A percentile compares a stretch with the other conserved stretches of the same genome.
Evolutionary conservation across 2,113 vertebrate species (phyloP).

Genomic region (Psilopsiagon aymara): DNA sequence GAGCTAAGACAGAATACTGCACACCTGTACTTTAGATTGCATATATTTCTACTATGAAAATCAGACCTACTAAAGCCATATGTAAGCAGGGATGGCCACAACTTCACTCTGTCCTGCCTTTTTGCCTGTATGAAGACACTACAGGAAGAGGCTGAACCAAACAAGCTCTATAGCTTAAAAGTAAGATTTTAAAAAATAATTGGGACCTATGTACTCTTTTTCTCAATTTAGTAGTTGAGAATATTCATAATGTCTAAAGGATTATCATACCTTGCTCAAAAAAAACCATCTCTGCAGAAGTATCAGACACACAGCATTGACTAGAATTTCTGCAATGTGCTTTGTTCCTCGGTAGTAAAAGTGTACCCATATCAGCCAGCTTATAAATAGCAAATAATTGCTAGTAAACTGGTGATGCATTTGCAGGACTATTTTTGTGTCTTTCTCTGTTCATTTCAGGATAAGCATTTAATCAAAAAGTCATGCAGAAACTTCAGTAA

Average conservation of each 20-base stretch:
- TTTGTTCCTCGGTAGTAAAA: conserved; percentile 34
- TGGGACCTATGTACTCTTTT: neutral
- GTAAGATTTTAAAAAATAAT: neutral
- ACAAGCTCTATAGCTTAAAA: neutral
- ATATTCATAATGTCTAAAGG: neutral
- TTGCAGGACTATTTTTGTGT: conserved; percentile 71
- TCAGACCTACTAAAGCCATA: neutral
- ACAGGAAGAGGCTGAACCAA: neutral
- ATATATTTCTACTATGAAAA: neutral
- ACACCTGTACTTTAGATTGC: neutral
- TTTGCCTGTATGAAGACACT: neutral
- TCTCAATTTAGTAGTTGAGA: neutral
- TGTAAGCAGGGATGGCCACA: neutral
- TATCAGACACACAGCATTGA: neutral
- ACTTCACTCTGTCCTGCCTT: neutral
- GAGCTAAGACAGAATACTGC: neutral
- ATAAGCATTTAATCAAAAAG: conserved; percentile 49
- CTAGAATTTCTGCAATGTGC: conserved; percentile 16
- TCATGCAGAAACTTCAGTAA: conserved; percentile 16
- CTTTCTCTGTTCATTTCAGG: conserved; percentile 67
- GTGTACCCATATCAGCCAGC: conserved; percentile 50
- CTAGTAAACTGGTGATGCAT: conserved; percentile 65
- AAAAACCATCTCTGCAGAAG: neutral
- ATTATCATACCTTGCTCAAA: neutral
- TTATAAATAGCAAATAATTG: conserved; percentile 78